phyloP scores from a whole-genome alignment of 2,888 invertebrate species.

The Chalcosyrphus nemorum region DNA sequence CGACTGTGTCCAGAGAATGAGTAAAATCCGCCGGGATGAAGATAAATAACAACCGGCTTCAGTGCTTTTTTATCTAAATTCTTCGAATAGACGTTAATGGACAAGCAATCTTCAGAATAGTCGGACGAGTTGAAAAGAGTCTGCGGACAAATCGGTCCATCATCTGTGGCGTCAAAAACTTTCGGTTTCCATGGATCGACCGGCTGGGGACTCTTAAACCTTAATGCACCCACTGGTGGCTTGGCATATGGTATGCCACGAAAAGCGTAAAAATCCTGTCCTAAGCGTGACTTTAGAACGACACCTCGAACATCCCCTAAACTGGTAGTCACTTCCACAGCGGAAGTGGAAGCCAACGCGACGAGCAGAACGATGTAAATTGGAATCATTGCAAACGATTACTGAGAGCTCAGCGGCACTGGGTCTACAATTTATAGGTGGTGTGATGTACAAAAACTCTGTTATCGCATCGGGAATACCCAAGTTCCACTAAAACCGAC shows the following conservation, averaged over 20 bases:
- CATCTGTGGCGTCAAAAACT: conserved; percentile 83
- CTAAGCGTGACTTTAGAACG: conserved; percentile 76
- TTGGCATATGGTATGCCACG: conserved; percentile 80
- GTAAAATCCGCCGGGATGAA: conserved; percentile 87
- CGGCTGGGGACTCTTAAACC: conserved; percentile 82
- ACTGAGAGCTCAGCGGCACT: not conserved
- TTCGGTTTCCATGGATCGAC: conserved; percentile 82
- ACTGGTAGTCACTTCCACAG: conserved; percentile 76
- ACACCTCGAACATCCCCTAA: conserved; percentile 78
- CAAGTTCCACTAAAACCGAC: not conserved
- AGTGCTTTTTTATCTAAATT: conserved; percentile 65
- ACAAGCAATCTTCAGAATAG: conserved; percentile 84
- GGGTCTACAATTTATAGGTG: conserved; percentile 20
- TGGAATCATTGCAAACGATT: not conserved
- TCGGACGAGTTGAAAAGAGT: conserved; percentile 76
- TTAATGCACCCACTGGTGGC: conserved; percentile 77
- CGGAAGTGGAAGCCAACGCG: not conserved
- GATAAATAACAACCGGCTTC: conserved; percentile 85
- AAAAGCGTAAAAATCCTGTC: conserved; percentile 77
- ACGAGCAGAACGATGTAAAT: not conserved
- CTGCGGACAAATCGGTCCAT: conserved; percentile 84
- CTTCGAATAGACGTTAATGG: conserved; percentile 84
- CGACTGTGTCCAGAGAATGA: conserved; percentile 84
- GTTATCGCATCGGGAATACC: not conserved
- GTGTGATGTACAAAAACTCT: not conserved